Evolutionary conservation across 2,888 invertebrate species (phyloP).

Genomic region (Drosophila dives): DNA sequence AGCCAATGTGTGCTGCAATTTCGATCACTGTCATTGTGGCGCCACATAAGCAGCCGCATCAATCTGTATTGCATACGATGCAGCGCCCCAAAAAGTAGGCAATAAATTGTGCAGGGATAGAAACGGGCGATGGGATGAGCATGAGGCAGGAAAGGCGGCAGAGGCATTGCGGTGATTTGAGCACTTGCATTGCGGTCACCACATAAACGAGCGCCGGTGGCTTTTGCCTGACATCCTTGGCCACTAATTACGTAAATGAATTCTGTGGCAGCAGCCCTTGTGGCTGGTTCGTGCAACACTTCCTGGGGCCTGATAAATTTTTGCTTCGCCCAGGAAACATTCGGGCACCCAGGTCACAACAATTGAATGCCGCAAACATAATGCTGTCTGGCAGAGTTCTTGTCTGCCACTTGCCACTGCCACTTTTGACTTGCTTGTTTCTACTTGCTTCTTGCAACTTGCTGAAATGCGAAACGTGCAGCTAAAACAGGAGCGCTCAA

Average conservation of each 20-base stretch:
- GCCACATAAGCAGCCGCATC: constrained; percentile 11
- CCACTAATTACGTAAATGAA: constrained; percentile 78
- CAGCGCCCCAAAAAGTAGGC: constrained; percentile 40
- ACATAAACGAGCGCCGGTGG: constrained; percentile 41
- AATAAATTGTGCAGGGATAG: constrained; percentile 35
- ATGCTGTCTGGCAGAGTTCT: constrained; percentile 62
- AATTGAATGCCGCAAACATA: constrained; percentile 54
- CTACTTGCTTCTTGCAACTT: constrained; percentile 45
- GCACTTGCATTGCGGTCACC: constrained; percentile 64
- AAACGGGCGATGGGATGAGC: constrained; percentile 1
- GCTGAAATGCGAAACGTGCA: constrained; percentile 75
- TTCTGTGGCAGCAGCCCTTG: constrained; percentile 47
- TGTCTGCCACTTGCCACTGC: constrained; percentile 32
- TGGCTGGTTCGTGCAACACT: constrained; percentile 41
- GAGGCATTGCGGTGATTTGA: constrained; percentile 62
- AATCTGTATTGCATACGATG: constrained; percentile 23
- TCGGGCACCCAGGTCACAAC: constrained; percentile 49
- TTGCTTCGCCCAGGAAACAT: constrained; percentile 36
- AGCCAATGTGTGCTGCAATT: constrained; percentile 5
- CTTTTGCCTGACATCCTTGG: constrained; percentile 48
- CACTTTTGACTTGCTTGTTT: constrained; percentile 12
- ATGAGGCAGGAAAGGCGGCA: constrained; percentile 1
- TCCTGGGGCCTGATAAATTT: constrained; percentile 67
- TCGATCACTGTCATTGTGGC: constrained; percentile 19
- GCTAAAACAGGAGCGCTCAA: constrained; percentile 55